phyloP scores from a whole-genome alignment of 2,888 invertebrate genomes.

The Ecdyonurus torrentis region DNA sequence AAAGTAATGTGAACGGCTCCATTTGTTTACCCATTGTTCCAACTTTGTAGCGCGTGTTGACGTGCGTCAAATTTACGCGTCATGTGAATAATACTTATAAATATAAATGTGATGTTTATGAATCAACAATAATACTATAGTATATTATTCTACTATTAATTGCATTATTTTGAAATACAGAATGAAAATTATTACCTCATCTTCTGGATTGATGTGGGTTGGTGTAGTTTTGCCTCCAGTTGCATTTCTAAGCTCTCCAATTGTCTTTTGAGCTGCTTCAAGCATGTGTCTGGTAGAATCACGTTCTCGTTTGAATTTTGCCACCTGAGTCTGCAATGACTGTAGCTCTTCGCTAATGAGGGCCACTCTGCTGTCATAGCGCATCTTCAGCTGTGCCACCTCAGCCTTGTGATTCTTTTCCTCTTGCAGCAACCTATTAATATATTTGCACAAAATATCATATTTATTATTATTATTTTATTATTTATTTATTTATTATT shows the following conservation, averaged over 20 bases:
- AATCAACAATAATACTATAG: no score
- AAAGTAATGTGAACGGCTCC: no score
- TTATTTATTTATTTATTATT: no score
- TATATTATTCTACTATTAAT: no score
- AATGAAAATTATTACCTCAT: constrained; percentile 53
- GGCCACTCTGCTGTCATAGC: constrained; percentile 71
- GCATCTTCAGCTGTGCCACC: constrained; percentile 58
- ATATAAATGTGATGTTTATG: no score
- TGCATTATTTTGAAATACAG: no score
- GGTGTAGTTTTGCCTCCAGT: constrained; percentile 34
- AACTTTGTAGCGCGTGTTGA: no score
- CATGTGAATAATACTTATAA: no score
- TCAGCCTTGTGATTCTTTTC: constrained; percentile 64
- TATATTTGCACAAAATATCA: no score
- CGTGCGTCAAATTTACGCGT: no score
- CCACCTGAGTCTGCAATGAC: constrained; percentile 59
- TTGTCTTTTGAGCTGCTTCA: constrained; percentile 70
- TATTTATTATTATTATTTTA: constrained; percentile 11
- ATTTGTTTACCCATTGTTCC: no score
- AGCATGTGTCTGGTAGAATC: constrained; percentile 63
- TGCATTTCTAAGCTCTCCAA: constrained; percentile 46
- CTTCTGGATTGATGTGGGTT: constrained; percentile 27
- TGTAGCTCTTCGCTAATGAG: constrained; percentile 67
- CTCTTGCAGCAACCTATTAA: constrained; percentile 41
- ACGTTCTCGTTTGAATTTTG: constrained; percentile 69